Conservation (phyloP, 1,140 invertebrate genomes). For the Drosophila parvula region DNA sequence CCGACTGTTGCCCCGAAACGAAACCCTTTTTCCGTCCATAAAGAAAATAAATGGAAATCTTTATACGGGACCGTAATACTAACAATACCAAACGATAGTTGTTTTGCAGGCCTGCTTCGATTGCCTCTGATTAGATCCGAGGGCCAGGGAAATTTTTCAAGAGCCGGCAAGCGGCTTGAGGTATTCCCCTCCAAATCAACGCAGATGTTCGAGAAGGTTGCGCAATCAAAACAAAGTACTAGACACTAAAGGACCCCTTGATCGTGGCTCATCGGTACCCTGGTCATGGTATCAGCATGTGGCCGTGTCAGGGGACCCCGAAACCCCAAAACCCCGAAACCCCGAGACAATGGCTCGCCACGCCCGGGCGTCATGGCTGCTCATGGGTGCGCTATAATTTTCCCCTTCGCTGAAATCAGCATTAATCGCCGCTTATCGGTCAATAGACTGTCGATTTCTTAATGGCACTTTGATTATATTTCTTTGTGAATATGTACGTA, state of each 20-base stretch:
- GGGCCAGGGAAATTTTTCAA: conserved; percentile 50
- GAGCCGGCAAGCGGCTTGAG: conserved; percentile 3
- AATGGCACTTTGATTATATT: conserved; percentile 21
- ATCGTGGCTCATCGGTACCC: conserved; percentile 1
- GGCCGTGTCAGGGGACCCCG: conserved; percentile 3
- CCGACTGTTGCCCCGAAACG: conserved; percentile 12
- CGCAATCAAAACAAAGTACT: conserved; percentile 46
- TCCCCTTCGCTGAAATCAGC: conserved; percentile 31
- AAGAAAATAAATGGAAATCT: conserved; percentile 25
- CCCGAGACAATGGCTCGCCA: conserved; percentile 27
- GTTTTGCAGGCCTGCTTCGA: conserved; percentile 44
- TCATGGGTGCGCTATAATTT: conserved; percentile 31
- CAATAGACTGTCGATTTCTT: conserved; percentile 40
- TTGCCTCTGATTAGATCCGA: conserved; percentile 59
- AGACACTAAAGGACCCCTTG: conserved; percentile 12
- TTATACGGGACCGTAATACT: conserved; percentile 9
- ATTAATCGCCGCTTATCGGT: conserved; percentile 43
- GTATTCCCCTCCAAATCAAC: conserved; percentile 17
- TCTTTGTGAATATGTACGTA: background rate
- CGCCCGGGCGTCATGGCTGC: conserved; percentile 36
- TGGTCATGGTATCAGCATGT: background rate
- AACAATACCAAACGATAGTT: conserved; percentile 19
- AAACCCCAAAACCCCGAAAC: background rate
- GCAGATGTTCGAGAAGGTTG: conserved; percentile 29
- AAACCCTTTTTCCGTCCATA: conserved; percentile 25